Evolutionary conservation across 1,140 invertebrate genomes (phyloP).

Genomic region (Luehdorfia chinensis): DNA sequence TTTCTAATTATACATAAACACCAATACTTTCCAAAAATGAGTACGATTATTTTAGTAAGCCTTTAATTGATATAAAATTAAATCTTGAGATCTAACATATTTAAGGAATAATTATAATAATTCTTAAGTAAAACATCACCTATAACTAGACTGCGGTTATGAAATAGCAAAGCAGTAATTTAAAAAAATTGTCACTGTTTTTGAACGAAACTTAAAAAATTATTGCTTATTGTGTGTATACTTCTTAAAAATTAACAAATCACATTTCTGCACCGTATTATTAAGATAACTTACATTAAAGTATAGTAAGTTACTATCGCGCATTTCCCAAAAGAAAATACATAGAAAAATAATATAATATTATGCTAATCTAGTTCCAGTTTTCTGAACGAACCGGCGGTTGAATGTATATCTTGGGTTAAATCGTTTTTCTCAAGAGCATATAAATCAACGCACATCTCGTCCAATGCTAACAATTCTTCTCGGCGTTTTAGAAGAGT

Average conservation of each 20-base stretch:
- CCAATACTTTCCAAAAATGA: neutral
- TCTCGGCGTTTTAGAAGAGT: conserved; percentile 81
- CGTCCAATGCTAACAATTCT: conserved; percentile 84
- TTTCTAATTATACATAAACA: neutral
- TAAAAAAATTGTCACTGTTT: too few relatives aligned
- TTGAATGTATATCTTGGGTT: conserved; percentile 81
- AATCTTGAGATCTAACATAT: neutral
- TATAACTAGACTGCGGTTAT: too few relatives aligned
- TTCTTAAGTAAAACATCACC: too few relatives aligned
- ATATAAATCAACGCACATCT: conserved; percentile 87
- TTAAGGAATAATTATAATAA: neutral
- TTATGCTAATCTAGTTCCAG: conserved; percentile 84
- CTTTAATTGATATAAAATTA: too few relatives aligned
- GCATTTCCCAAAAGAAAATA: neutral
- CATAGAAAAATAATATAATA: neutral
- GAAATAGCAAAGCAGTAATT: too few relatives aligned
- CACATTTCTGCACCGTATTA: neutral
- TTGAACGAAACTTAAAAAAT: neutral
- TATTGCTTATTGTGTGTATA: neutral
- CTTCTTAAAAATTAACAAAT: neutral
- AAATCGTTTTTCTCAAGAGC: conserved; percentile 80
- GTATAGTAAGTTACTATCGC: neutral
- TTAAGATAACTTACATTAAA: neutral
- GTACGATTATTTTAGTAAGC: neutral
- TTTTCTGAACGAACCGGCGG: conserved; percentile 88